These are phyloP conservation scores for Orius laevigatus DNA, from an alignment of 1,140 invertebrate species.

Conservation along the genomic window DNA sequence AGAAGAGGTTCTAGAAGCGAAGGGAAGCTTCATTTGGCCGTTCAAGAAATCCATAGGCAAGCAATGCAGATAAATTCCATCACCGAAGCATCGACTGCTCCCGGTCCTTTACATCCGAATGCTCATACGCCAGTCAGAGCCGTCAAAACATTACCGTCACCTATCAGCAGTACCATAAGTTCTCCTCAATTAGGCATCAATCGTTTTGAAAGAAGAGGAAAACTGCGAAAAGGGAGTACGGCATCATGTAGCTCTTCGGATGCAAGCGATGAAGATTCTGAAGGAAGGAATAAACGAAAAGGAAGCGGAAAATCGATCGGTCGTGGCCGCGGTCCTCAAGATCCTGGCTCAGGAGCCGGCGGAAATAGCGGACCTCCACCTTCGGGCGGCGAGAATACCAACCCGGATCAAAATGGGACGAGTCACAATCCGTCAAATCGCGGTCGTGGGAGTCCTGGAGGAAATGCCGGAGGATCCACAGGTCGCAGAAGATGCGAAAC, in stretches of 20 bases:
- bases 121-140: slow-evolving; percentile 14
- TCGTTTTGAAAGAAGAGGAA: slow-evolving; percentile 36
- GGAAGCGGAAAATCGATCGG: slow-evolving; percentile 20
- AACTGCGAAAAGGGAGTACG: slow-evolving; percentile 59
- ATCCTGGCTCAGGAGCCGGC: slow-evolving; percentile 31
- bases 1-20: slow-evolving; percentile 25
- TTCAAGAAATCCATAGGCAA: slow-evolving; percentile 20
- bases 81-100: slow-evolving; percentile 28
- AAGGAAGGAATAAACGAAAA: slow-evolving; percentile 52
- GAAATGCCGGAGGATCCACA: slow-evolving; percentile 30
- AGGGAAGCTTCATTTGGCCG: slow-evolving; percentile 22
- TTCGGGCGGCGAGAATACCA: slow-evolving; percentile 19
- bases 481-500: slow-evolving; percentile 43
- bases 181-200: slow-evolving; percentile 2
- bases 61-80: slow-evolving; percentile 31
- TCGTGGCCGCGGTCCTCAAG: slow-evolving; percentile 26
- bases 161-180: slow-evolving; percentile 25
- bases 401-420: slow-evolving; percentile 7
- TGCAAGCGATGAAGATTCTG: slow-evolving; percentile 79
- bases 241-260: slow-evolving; percentile 79
- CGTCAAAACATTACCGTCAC: slow-evolving; percentile 37
- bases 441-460: slow-evolving; percentile 8
- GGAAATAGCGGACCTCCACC: slow-evolving; percentile 23
- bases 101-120: slow-evolving; percentile 33
- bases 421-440: slow-evolving; percentile 7